Evolutionary conservation across 2,113 vertebrate species (phyloP).

Genomic region (Phocoena sinus): DNA sequence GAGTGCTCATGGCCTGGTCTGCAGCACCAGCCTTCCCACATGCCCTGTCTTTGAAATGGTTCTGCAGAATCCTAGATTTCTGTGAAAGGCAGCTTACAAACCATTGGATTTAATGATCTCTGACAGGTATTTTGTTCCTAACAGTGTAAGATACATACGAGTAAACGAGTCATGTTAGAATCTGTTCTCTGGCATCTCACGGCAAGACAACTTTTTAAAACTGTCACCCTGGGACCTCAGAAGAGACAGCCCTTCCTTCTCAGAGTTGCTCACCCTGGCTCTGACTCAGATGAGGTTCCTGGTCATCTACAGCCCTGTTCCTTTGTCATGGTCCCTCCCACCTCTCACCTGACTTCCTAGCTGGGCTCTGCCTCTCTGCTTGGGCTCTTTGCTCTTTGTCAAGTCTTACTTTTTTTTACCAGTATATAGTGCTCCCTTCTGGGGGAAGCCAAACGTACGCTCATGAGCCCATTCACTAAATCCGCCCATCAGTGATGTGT

Average conservation of each 20-base stretch:
- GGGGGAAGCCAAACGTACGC: neutral
- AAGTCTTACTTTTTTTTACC: neutral
- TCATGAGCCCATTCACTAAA: neutral
- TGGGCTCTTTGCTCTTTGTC: neutral
- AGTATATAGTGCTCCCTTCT: neutral
- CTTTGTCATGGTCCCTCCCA: no score
- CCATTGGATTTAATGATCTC: neutral
- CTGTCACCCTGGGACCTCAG: neutral
- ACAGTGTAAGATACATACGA: neutral
- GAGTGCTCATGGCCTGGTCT: rapidly evolving
- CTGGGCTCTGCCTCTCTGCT: neutral
- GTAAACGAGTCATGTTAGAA: neutral
- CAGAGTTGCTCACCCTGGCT: neutral
- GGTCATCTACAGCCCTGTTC: neutral
- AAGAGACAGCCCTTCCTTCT: neutral
- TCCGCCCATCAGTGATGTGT: neutral
- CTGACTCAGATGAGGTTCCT: neutral
- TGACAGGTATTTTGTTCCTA: neutral
- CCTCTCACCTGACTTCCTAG: neutral
- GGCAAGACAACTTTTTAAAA: neutral
- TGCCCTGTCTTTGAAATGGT: neutral
- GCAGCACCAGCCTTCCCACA: neutral
- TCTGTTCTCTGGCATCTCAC: neutral
- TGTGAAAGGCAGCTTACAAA: neutral
- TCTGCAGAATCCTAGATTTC: neutral